Base-by-base conservation (phyloP, 2,113 vertebrate genomes). In the Rhynchomys soricoides region DNA sequence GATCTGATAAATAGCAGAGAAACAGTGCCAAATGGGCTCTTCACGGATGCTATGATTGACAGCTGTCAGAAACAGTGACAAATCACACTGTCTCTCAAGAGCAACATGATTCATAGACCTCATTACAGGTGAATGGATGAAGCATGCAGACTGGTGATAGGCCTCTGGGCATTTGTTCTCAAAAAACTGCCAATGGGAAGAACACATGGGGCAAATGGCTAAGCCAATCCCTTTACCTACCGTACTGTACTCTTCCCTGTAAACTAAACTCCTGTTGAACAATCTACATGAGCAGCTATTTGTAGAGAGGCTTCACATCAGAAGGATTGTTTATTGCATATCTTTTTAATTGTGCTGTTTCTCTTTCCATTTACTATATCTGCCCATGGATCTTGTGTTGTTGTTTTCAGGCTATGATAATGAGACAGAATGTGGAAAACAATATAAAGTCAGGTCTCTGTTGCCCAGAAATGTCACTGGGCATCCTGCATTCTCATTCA, bases 21-120 rank as follows among this genome's bases (percentile, higher is more conserved):
- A 97, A 89, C 43, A 11, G 52, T 91, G 45, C 43, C 2, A 0
- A 48, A 81, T 34, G 0, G 83, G 68, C 79, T 91, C 7, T 45
- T 0, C 3, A 21, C 34, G 94, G 93, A 3, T 95, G 75, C 29
- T 3, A 3, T 50, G 98, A 98, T 75, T 97, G 98, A 81, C 96
- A 98, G 95, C 89, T 98, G 97, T 92, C 97, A 97, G 48, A 2
- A n/a, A 29, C 81, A 83, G 45, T 94, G 89, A 70, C 74, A 96
- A 81, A 96, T 83, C 71, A 59, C n/a, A 1, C 87, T 97, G 50
- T 93, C 59, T 91, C 89, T 92, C 75, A 82, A 75, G 52, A 97
- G 86, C 96, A 91, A 86, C 83, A 79, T 92, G 95, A 96, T 96
- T 93, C 89, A 93, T 73, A 96, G 73, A 79, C 86, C 82, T 96